A percentile compares a stretch with the other conserved stretches of the same genome.
Conservation (phyloP, 2,113 vertebrate genomes). For the Aspiorhynchus laticeps region DNA sequence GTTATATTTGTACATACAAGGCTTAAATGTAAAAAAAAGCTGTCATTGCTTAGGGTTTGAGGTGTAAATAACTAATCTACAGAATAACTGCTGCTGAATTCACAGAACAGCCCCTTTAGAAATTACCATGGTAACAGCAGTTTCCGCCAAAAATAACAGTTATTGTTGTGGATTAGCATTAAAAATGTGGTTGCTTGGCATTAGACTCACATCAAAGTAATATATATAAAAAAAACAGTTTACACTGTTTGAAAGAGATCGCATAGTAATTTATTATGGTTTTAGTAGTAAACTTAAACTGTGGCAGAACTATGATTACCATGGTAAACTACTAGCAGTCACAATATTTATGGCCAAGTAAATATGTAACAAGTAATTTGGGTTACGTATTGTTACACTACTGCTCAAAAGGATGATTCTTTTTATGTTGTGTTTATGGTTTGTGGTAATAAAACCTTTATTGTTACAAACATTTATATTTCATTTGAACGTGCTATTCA, state of each 20-base stretch:
- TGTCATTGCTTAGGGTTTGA: slow-evolving; percentile 7
- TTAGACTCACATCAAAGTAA: neutral
- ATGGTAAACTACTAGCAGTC: neutral
- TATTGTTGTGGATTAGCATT: neutral
- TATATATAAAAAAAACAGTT: neutral
- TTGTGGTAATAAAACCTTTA: too few relatives aligned
- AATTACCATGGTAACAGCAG: neutral
- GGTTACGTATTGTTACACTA: too few relatives aligned
- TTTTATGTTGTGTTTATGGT: too few relatives aligned
- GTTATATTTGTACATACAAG: slow-evolving; percentile 19
- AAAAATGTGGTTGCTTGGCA: neutral
- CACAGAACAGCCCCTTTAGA: neutral
- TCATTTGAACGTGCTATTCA: too few relatives aligned
- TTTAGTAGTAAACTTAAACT: neutral
- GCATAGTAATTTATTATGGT: neutral
- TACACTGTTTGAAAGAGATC: neutral
- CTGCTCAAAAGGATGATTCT: too few relatives aligned
- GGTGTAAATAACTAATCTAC: slow-evolving; percentile 7
- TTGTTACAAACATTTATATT: too few relatives aligned
- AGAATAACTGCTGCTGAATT: slow-evolving; percentile 1
- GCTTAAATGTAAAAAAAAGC: neutral
- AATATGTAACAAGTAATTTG: neutral
- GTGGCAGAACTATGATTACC: neutral
- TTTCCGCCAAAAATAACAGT: neutral
- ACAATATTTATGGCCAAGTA: neutral